phyloP scores from a whole-genome alignment of 2,113 vertebrate genomes.

The Micromys minutus region DNA sequence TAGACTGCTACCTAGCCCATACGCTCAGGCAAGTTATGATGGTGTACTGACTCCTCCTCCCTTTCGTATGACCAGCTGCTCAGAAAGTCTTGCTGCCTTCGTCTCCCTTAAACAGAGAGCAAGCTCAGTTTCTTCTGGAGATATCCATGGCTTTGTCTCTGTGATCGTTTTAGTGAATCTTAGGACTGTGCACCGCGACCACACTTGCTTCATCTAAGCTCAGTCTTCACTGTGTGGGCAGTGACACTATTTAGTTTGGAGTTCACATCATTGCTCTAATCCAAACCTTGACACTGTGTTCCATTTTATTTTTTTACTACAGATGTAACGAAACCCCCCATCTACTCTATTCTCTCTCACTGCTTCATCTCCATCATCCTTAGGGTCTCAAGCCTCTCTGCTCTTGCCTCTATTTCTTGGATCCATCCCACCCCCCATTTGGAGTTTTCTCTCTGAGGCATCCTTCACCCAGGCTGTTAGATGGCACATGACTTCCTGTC shows the following conservation, averaged over 20 bases:
- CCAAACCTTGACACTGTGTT: background rate
- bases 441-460: background rate
- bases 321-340: background rate
- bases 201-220: conserved; percentile 13
- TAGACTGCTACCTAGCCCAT: background rate
- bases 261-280: background rate
- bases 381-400: background rate
- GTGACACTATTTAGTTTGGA: background rate
- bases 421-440: background rate
- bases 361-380: background rate
- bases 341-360: background rate
- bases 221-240: background rate
- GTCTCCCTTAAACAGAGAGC: background rate
- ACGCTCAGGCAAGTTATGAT: background rate
- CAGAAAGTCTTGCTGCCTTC: background rate
- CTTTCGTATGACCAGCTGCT: background rate
- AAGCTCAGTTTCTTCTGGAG: background rate
- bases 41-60: background rate
- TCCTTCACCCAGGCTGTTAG: background rate
- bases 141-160: background rate
- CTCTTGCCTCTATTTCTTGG: background rate
- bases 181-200: background rate
- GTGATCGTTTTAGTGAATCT: background rate
- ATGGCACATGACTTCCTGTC: background rate
- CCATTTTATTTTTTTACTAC: background rate